Conservation (phyloP, 2,888 invertebrate genomes). For the Agrochola macilenta region DNA sequence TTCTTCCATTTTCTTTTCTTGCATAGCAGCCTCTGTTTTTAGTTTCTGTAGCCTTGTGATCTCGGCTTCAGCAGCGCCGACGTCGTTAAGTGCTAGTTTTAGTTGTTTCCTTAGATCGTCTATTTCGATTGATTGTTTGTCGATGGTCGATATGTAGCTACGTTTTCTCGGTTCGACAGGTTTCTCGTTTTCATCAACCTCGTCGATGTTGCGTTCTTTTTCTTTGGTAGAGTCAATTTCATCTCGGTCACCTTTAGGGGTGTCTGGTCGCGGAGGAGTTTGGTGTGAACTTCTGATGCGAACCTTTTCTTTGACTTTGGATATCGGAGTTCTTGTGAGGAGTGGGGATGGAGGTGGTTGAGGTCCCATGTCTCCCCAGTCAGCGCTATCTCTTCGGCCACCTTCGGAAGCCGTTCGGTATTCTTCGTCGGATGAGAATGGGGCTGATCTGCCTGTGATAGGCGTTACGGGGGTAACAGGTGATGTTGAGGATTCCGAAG, state of each 20-base stretch:
- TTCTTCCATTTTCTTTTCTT: slow-evolving; percentile 95
- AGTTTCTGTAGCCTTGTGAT: slow-evolving; percentile 93
- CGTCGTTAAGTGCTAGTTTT: slow-evolving; percentile 91
- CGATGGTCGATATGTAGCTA: slow-evolving; percentile 90
- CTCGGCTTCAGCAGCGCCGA: slow-evolving; percentile 93
- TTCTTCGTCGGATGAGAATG: slow-evolving; percentile 96
- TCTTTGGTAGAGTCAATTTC: slow-evolving; percentile 90
- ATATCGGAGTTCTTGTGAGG: slow-evolving; percentile 90
- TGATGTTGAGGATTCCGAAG: slow-evolving; percentile 87
- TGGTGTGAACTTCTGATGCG: slow-evolving; percentile 91
- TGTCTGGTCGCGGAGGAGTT: slow-evolving; percentile 88
- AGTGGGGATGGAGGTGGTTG: slow-evolving; percentile 91
- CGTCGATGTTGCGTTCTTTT: slow-evolving; percentile 80
- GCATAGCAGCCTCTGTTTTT: slow-evolving; percentile 92
- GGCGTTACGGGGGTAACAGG: slow-evolving; percentile 92
- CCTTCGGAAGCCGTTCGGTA: slow-evolving; percentile 97
- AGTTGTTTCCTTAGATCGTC: slow-evolving; percentile 93
- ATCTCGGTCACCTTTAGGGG: slow-evolving; percentile 90
- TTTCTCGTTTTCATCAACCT: slow-evolving; percentile 87
- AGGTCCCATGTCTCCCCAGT: slow-evolving; percentile 93
- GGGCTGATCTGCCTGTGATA: slow-evolving; percentile 92
- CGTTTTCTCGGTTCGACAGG: slow-evolving; percentile 87
- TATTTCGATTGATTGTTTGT: slow-evolving; percentile 92
- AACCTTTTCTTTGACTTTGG: slow-evolving; percentile 89
- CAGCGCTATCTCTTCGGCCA: slow-evolving; percentile 94